Evolutionary conservation across 2,113 vertebrate genomes (phyloP).

Genomic region (Aleadryas rufinucha): DNA sequence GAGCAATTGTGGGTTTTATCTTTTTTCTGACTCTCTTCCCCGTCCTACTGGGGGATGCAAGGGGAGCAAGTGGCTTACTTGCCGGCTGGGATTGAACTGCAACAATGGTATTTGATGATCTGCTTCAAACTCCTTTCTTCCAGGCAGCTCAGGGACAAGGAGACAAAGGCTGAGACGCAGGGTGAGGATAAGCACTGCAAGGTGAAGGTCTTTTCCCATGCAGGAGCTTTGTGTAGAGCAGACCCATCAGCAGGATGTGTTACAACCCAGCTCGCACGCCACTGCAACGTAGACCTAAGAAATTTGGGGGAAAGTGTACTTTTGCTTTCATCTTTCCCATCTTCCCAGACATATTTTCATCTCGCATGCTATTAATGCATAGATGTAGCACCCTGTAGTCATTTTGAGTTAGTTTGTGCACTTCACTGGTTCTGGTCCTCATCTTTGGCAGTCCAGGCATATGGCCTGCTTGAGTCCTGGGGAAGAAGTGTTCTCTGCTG

Average conservation of each 20-base stretch:
- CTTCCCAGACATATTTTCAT: background rate
- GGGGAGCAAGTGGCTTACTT: background rate
- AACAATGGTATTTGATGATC: background rate
- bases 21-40: background rate
- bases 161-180: background rate
- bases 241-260: background rate
- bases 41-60: background rate
- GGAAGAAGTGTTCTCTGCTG: background rate
- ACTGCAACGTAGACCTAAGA: rapidly evolving
- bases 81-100: background rate
- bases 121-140: background rate
- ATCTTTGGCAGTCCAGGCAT: background rate
- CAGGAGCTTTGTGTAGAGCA: background rate
- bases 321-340: background rate
- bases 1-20: background rate
- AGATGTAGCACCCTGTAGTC: background rate
- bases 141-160: background rate
- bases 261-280: background rate
- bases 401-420: background rate
- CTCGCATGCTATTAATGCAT: background rate
- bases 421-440: background rate
- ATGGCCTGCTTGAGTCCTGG: background rate
- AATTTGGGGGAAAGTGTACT: background rate
- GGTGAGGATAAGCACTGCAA: background rate
- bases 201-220: background rate